A percentile compares a stretch with the other conserved stretches of the same genome.
These are phyloP conservation scores for Tragopan temminckii DNA, from an alignment of 2,797 vertebrate genomes.

Conservation along the genomic window DNA sequence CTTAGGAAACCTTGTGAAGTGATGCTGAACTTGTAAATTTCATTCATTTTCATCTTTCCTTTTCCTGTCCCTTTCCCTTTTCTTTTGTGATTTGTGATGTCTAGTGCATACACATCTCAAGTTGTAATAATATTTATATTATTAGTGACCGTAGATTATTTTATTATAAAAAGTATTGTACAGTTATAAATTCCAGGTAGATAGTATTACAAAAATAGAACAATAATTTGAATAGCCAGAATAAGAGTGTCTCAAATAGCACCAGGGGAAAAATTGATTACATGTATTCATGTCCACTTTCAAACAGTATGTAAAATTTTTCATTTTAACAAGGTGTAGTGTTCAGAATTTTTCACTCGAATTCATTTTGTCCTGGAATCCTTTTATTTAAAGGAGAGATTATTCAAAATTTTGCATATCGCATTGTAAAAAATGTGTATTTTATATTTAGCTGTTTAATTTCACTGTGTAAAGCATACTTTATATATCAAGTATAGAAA, in stretches of 20 bases:
- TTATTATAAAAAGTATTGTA: not conserved
- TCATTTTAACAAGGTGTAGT: not conserved
- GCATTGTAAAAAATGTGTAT: not conserved
- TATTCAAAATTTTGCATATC: not conserved
- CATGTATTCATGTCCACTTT: not conserved
- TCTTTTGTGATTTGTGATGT: not conserved
- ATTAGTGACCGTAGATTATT: not conserved
- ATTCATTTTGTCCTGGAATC: not conserved
- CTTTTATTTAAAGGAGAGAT: not conserved
- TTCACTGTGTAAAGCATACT: accelerated
- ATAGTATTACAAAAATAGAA: not conserved
- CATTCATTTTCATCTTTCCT: not conserved
- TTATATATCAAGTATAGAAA: not conserved
- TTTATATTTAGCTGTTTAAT: not conserved
- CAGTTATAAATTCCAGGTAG: not conserved
- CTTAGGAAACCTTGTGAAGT: not conserved
- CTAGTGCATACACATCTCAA: not conserved
- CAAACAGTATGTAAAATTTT: not conserved
- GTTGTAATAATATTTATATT: not conserved
- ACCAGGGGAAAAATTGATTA: not conserved
- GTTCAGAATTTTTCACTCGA: not conserved
- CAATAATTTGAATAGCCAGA: not conserved
- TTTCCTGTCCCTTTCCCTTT: not conserved
- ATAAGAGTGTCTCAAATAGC: not conserved
- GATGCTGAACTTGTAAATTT: not conserved